Conservation (phyloP, 2,113 vertebrate genomes). For the Syngnathus floridae region DNA sequence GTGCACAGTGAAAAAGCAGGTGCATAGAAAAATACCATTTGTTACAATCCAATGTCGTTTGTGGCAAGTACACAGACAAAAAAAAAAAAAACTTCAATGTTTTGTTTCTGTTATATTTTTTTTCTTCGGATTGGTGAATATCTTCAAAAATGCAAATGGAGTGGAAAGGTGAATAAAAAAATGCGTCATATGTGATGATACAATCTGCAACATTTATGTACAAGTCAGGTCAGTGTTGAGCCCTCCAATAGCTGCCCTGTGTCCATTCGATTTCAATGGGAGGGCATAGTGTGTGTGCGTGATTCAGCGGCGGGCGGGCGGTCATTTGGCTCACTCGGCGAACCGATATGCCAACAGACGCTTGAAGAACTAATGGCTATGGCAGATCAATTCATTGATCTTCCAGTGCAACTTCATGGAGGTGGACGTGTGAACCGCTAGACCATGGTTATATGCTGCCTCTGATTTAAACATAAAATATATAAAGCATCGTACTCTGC, state of each 20-base stretch:
- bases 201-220: conserved; percentile 22
- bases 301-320: conserved; percentile 19
- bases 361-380: too few species aligned
- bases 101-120: too few species aligned
- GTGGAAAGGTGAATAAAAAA: conserved; percentile 11
- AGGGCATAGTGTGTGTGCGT: conserved; percentile 43
- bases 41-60: conserved; percentile 43
- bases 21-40: conserved; percentile 24
- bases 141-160: conserved; percentile 32
- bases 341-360: too few species aligned
- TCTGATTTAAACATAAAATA: too few species aligned
- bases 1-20: conserved; percentile 5
- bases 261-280: neutral
- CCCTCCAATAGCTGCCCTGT: conserved; percentile 30
- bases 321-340: too few species aligned
- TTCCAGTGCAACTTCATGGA: too few species aligned
- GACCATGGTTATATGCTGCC: too few species aligned
- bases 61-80: conserved; percentile 23
- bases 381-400: too few species aligned
- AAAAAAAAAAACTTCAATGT: conserved; percentile 47
- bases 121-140: conserved; percentile 35
- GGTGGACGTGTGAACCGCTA: too few species aligned
- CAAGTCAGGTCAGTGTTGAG: conserved; percentile 10
- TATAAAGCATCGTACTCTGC: neutral
- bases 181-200: neutral